These are phyloP conservation scores for Ashinkailepas kermadecensis DNA, from an alignment of 2,888 invertebrate species.

Conservation along the genomic window DNA sequence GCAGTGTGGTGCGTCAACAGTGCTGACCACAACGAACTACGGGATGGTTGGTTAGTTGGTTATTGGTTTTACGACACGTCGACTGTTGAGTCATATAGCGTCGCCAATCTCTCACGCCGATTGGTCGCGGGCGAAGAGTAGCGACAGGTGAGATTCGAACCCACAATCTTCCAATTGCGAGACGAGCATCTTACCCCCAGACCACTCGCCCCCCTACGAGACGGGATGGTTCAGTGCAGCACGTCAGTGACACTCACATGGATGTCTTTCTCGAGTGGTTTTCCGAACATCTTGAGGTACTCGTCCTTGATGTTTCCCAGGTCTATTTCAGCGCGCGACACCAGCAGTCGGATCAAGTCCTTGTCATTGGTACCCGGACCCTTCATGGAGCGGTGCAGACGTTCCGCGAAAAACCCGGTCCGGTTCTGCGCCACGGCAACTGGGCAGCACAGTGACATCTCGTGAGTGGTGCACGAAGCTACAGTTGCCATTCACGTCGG, in stretches of 20 bases:
- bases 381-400: slow-evolving; percentile 78
- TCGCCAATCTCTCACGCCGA: too few species aligned
- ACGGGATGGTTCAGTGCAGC: neutral
- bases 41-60: too few species aligned
- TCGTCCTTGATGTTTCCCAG: slow-evolving; percentile 74
- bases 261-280: slow-evolving; percentile 69
- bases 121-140: too few species aligned
- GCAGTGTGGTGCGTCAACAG: neutral
- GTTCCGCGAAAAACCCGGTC: slow-evolving; percentile 75
- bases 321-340: slow-evolving; percentile 75
- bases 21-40: neutral
- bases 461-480: neutral
- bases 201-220: too few species aligned
- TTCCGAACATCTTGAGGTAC: slow-evolving; percentile 64
- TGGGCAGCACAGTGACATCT: neutral
- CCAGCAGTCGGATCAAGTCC: slow-evolving; percentile 73
- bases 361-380: slow-evolving; percentile 83
- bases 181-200: too few species aligned
- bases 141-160: too few species aligned
- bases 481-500: too few species aligned
- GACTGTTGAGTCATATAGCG: too few species aligned
- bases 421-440: slow-evolving; percentile 49
- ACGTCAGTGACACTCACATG: slow-evolving; percentile 56
- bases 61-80: too few species aligned
- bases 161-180: too few species aligned